A percentile compares a stretch with the other conserved stretches of the same genome.
phyloP scores from a whole-genome alignment of 2,113 vertebrate genomes.

The Pluvianellus socialis region DNA sequence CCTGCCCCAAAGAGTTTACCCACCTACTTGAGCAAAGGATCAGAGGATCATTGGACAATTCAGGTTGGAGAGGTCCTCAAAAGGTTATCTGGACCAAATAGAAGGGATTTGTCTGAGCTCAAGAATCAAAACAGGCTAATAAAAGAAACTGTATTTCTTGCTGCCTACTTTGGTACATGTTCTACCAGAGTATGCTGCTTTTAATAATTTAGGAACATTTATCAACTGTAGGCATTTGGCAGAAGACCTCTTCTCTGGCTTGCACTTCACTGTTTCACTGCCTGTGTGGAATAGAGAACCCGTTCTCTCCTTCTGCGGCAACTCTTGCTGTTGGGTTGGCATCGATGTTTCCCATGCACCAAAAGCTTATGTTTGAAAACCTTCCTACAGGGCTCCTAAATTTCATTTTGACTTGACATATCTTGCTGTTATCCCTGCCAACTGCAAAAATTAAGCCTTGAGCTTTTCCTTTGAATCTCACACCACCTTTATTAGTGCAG shows the following conservation, averaged over 20 bases:
- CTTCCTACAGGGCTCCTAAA: background rate
- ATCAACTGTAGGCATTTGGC: background rate
- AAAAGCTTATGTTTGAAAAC: background rate
- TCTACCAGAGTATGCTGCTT: background rate
- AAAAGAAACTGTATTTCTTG: background rate
- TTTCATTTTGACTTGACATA: background rate
- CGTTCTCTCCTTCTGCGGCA: background rate
- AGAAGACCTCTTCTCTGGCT: background rate
- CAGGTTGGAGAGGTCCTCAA: background rate
- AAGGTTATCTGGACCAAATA: background rate
- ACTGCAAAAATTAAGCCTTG: background rate
- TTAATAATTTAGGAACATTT: constrained; percentile 43
- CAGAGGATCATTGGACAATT: background rate
- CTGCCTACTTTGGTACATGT: background rate
- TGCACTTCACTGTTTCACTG: background rate
- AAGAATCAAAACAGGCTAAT: background rate
- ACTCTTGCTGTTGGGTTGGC: background rate
- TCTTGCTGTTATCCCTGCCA: background rate
- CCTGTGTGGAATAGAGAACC: background rate
- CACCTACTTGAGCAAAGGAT: background rate
- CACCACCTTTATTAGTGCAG: background rate
- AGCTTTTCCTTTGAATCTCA: background rate
- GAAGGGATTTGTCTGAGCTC: background rate
- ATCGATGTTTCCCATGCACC: background rate
- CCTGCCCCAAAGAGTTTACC: background rate